These are phyloP conservation scores for Petroica traversi DNA, from an alignment of 2,113 vertebrate species.

Conservation along the genomic window DNA sequence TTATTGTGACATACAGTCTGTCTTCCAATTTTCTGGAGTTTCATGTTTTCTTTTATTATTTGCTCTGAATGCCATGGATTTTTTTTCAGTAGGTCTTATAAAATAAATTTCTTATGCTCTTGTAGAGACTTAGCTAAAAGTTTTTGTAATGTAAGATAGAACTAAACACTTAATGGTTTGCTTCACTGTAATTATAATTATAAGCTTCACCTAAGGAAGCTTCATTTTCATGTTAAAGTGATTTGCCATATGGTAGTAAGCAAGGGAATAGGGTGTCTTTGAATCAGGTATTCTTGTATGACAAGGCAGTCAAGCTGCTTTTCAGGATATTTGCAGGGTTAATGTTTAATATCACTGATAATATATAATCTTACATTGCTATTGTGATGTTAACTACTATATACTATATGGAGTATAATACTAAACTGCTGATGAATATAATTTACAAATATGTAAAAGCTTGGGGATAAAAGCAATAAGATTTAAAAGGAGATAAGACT, in stretches of 20 bases:
- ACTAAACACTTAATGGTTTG: neutral
- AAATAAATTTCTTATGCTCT: neutral
- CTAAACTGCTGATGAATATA: neutral
- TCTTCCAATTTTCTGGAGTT: neutral
- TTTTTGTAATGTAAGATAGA: neutral
- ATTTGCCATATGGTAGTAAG: neutral
- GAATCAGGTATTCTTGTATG: neutral
- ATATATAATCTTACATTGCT: neutral
- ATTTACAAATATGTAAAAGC: neutral
- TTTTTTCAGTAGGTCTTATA: neutral
- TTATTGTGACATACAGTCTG: neutral
- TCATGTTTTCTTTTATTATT: neutral
- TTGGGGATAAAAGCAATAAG: neutral
- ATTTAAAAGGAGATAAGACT: neutral
- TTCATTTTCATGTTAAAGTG: neutral
- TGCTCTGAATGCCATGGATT: neutral
- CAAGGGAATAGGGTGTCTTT: neutral
- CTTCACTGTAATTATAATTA: neutral
- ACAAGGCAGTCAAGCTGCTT: neutral
- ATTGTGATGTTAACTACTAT: neutral
- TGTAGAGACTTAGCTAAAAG: neutral
- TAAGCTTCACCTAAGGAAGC: neutral
- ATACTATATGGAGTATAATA: neutral
- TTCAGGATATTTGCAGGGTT: neutral
- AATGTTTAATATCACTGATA: neutral